These are phyloP conservation scores for Megalonaias nervosa DNA, from an alignment of 1,140 invertebrate species.

Conservation along the genomic window DNA sequence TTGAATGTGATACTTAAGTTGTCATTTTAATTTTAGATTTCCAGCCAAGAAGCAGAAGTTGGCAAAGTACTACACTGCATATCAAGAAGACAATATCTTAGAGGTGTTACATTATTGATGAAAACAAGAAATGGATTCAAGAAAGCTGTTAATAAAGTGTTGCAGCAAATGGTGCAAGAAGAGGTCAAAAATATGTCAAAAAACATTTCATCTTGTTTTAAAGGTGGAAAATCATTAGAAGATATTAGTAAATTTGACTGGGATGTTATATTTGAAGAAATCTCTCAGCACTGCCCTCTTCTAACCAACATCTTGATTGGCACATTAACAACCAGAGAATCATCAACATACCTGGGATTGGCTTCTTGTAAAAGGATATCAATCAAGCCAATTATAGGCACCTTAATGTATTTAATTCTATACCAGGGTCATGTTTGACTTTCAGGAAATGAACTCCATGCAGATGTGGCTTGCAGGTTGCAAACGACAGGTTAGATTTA, in stretches of 20 bases:
- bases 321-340: conserved; percentile 4
- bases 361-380: not conserved
- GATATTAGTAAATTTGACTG: conserved; percentile 10
- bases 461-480: conserved; percentile 23
- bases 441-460: conserved; percentile 20
- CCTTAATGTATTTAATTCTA: conserved; percentile 1
- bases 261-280: conserved; percentile 3
- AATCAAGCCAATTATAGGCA: conserved; percentile 5
- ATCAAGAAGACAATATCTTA: not conserved
- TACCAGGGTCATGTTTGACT: conserved; percentile 7
- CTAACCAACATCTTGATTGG: conserved; percentile 8
- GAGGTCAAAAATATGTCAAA: conserved; percentile 1
- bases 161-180: conserved; percentile 2
- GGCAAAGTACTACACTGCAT: conserved; percentile 1
- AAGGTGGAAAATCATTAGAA: not conserved
- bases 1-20: no score
- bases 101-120: conserved; percentile 1
- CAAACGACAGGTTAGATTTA: conserved; percentile 15
- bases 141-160: not conserved
- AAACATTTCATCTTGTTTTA: conserved; percentile 2
- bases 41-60: conserved; percentile 6
- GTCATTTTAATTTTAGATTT: not conserved
- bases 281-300: not conserved
- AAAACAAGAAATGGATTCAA: not conserved
- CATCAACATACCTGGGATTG: not conserved